phyloP scores from a whole-genome alignment of 2,113 vertebrate species.

The Eulemur rufifrons region DNA sequence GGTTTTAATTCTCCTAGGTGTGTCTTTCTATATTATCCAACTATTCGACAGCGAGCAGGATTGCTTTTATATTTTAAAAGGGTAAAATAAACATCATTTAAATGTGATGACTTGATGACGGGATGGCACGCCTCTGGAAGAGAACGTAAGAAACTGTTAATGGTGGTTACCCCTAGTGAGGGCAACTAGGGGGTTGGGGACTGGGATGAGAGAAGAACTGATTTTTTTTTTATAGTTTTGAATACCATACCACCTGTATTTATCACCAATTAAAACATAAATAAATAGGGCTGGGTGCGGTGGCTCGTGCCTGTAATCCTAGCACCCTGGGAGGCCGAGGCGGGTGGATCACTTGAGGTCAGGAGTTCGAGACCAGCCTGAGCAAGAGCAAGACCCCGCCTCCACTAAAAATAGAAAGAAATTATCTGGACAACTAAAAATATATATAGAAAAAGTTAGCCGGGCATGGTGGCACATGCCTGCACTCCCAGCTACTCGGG shows the following conservation, averaged over 20 bases:
- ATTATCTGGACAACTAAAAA: no score
- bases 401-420: no score
- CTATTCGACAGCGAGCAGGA: background rate
- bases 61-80: constrained; percentile 39
- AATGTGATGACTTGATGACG: background rate
- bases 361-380: no score
- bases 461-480: no score
- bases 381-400: no score
- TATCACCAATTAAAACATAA: constrained; percentile 18
- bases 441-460: no score
- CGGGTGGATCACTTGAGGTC: no score
- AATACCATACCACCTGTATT: background rate
- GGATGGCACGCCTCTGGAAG: background rate
- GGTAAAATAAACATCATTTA: constrained; percentile 20
- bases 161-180: background rate
- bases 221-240: background rate
- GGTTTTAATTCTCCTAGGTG: background rate
- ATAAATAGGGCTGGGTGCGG: no score
- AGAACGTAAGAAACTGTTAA: background rate
- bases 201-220: background rate
- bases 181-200: background rate
- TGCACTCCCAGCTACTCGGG: no score
- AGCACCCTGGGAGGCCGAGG: no score
- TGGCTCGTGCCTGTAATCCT: no score
- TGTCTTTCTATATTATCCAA: background rate